Conservation (phyloP, 2,888 invertebrate genomes). For the Nomada ferruginata region DNA sequence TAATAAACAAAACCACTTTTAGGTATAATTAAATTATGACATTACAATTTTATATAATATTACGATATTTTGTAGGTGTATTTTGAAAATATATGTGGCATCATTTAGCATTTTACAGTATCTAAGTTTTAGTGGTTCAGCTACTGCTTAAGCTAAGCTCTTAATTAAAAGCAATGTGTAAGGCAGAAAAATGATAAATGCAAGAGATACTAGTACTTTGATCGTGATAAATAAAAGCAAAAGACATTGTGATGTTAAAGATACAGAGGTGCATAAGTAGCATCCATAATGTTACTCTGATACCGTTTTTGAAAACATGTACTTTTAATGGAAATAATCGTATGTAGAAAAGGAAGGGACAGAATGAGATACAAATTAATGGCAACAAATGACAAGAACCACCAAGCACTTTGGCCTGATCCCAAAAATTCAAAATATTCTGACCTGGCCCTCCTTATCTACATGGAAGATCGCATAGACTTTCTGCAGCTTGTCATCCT, state of each 20-base stretch:
- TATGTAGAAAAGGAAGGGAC: slow-evolving; percentile 74
- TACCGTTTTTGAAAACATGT: slow-evolving; percentile 7
- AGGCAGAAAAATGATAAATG: slow-evolving; percentile 6
- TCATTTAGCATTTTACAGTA: neutral
- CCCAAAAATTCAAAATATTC: slow-evolving; percentile 78
- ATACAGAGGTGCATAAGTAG: slow-evolving; percentile 30
- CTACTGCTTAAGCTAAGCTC: neutral
- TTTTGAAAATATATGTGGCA: neutral
- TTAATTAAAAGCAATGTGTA: slow-evolving; percentile 14
- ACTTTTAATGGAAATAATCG: slow-evolving; percentile 16
- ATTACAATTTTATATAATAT: slow-evolving; percentile 12
- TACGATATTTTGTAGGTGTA: neutral
- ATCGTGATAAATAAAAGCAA: slow-evolving; percentile 24
- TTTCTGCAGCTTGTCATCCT: slow-evolving; percentile 84
- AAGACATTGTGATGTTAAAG: slow-evolving; percentile 3
- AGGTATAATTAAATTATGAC: slow-evolving; percentile 1
- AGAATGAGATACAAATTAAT: slow-evolving; percentile 66
- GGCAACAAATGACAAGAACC: slow-evolving; percentile 57
- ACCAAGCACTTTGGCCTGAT: slow-evolving; percentile 66
- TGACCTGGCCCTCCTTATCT: slow-evolving; percentile 85
- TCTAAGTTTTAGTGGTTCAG: neutral
- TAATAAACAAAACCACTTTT: neutral
- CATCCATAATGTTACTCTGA: slow-evolving; percentile 19
- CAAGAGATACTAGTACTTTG: slow-evolving; percentile 1
- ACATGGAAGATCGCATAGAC: slow-evolving; percentile 84